Conservation (phyloP, 2,888 invertebrate species). For the Calephelis perditalis region DNA sequence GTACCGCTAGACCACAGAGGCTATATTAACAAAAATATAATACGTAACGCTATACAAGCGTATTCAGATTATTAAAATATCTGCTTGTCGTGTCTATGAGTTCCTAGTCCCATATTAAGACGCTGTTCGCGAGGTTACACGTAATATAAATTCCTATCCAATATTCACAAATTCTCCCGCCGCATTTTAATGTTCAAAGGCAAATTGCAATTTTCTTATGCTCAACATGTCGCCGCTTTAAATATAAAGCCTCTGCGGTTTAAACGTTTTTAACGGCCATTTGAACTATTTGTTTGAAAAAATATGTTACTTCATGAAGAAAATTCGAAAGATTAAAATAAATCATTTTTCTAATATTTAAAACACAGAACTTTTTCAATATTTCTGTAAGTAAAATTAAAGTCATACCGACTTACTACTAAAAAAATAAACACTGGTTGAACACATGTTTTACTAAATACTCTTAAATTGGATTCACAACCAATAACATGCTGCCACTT, state of each 20-base stretch:
- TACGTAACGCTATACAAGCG: too few relatives aligned
- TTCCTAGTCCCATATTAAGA: conserved; percentile 3
- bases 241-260: conserved; percentile 41
- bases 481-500: too few relatives aligned
- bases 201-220: conserved; percentile 65
- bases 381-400: too few relatives aligned
- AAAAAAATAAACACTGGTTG: too few relatives aligned
- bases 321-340: conserved; percentile 2
- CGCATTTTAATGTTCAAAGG: conserved; percentile 56
- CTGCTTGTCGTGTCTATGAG: conserved; percentile 1
- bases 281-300: conserved; percentile 11
- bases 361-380: too few relatives aligned
- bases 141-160: conserved; percentile 75
- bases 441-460: too few relatives aligned
- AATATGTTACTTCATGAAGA: not conserved
- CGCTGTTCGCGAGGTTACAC: conserved; percentile 43
- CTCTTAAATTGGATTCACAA: too few relatives aligned
- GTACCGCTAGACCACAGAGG: too few relatives aligned
- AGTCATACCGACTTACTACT: too few relatives aligned
- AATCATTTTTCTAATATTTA: too few relatives aligned
- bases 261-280: conserved; percentile 15
- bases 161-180: conserved; percentile 70
- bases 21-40: too few relatives aligned
- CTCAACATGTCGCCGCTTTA: conserved; percentile 41
- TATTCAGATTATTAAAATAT: too few relatives aligned